A percentile compares a stretch with the other conserved stretches of the same genome.
Conservation (phyloP, 1,140 invertebrate genomes). For the Octopus sinensis region DNA sequence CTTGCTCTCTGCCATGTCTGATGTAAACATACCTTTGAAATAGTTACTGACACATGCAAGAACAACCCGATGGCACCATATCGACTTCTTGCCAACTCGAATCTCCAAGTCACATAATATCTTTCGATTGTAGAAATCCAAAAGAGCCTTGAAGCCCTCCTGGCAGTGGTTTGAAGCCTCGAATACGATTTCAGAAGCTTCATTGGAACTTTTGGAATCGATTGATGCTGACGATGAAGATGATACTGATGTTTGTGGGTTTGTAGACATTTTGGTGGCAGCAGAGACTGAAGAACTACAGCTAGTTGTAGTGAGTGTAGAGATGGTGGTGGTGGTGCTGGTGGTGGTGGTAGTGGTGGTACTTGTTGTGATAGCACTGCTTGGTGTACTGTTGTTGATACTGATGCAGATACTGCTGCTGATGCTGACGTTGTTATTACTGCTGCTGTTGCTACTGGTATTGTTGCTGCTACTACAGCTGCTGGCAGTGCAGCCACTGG, state of each 20-base stretch:
- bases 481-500: background rate
- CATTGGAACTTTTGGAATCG: background rate
- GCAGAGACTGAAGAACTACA: slow-evolving; percentile 18
- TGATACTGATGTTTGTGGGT: background rate
- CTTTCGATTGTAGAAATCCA: slow-evolving; percentile 40
- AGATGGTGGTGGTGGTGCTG: slow-evolving; percentile 6
- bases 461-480: background rate
- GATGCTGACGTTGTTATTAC: background rate
- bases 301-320: slow-evolving; percentile 12
- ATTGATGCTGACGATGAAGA: background rate
- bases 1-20: slow-evolving; percentile 51
- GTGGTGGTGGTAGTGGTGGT: background rate
- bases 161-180: slow-evolving; percentile 26
- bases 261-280: slow-evolving; percentile 3
- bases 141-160: slow-evolving; percentile 37
- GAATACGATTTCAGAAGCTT: slow-evolving; percentile 10
- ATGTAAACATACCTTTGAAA: slow-evolving; percentile 54
- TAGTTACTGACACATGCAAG: slow-evolving; percentile 52
- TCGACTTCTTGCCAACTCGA: slow-evolving; percentile 41
- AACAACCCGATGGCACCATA: slow-evolving; percentile 52
- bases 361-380: background rate
- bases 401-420: background rate
- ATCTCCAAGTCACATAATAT: slow-evolving; percentile 53
- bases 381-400: slow-evolving; percentile 3
- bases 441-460: background rate